Conservation (phyloP, 2,113 vertebrate genomes). For the Dicerorhinus sumatrensis region DNA sequence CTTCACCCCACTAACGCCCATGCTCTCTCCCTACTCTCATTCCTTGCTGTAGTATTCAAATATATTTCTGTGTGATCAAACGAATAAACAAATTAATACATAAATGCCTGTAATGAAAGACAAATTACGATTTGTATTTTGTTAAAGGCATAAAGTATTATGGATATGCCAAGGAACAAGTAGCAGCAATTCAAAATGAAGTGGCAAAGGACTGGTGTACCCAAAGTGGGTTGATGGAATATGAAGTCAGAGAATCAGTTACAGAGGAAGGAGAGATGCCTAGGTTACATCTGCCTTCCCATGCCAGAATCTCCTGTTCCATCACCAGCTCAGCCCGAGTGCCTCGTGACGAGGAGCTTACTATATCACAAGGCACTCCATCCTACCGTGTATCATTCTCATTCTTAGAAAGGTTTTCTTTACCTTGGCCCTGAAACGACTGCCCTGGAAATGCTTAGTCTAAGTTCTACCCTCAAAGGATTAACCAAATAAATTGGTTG, state of each 20-base stretch:
- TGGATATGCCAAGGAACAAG: not conserved
- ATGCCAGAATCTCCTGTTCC: not conserved
- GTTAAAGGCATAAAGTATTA: not conserved
- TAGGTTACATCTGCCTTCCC: not conserved
- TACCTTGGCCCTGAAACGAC: not conserved
- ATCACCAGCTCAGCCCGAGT: not conserved
- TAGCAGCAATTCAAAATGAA: not conserved
- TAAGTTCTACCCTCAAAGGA: conserved; percentile 40
- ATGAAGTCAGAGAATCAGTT: not conserved
- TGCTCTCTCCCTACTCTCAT: not conserved
- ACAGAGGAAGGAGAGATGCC: not conserved
- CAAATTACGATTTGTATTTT: not conserved
- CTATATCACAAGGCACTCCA: not conserved
- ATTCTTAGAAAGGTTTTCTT: conserved; percentile 49
- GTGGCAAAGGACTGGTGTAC: not conserved
- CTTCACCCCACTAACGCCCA: not conserved
- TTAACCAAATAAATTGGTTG: not conserved
- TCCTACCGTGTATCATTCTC: not conserved
- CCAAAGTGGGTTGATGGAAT: not conserved
- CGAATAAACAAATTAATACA: not conserved
- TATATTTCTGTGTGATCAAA: not conserved
- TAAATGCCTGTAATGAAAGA: not conserved
- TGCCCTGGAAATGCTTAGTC: conserved; percentile 42
- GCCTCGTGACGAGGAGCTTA: not conserved
- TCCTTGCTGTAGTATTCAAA: fast-evolving